Conservation (phyloP, 2,797 vertebrate species). For the Malurus splendens region DNA sequence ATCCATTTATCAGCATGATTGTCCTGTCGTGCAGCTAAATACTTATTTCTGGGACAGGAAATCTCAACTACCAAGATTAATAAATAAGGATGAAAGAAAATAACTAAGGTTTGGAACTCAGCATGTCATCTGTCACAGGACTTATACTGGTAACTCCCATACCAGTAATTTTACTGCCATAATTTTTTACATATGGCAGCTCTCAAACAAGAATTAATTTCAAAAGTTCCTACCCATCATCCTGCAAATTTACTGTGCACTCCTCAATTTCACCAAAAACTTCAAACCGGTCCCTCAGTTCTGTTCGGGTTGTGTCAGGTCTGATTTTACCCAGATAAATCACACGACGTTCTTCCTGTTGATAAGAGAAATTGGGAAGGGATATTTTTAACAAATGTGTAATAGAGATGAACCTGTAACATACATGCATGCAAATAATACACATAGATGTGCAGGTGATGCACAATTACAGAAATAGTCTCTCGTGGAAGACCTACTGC, state of each 20-base stretch:
- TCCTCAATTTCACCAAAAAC: slow-evolving; percentile 99
- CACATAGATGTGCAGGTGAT: background rate
- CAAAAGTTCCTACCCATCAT: slow-evolving; percentile 88
- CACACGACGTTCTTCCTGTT: slow-evolving; percentile 93
- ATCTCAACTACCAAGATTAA: slow-evolving; percentile 75
- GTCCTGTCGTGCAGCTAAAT: slow-evolving; percentile 73
- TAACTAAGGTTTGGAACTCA: slow-evolving; percentile 71
- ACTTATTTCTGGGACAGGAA: slow-evolving; percentile 73
- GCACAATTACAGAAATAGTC: background rate
- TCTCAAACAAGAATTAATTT: slow-evolving; percentile 66
- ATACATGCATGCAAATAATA: background rate
- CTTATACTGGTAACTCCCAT: slow-evolving; percentile 54
- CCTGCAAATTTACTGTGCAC: slow-evolving; percentile 91
- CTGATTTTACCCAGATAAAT: slow-evolving; percentile 94
- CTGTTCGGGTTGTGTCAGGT: slow-evolving; percentile 87
- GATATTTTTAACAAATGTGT: background rate
- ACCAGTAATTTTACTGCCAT: slow-evolving; percentile 34
- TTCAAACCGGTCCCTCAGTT: slow-evolving; percentile 95
- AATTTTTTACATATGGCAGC: slow-evolving; percentile 48
- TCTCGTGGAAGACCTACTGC: background rate
- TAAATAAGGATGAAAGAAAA: slow-evolving; percentile 73
- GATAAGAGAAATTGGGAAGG: slow-evolving; percentile 27
- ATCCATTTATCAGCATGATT: slow-evolving; percentile 74
- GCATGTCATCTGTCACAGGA: slow-evolving; percentile 68
- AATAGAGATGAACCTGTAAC: background rate